Conservation (phyloP, 2,113 vertebrate species). For the Candoia aspera region DNA sequence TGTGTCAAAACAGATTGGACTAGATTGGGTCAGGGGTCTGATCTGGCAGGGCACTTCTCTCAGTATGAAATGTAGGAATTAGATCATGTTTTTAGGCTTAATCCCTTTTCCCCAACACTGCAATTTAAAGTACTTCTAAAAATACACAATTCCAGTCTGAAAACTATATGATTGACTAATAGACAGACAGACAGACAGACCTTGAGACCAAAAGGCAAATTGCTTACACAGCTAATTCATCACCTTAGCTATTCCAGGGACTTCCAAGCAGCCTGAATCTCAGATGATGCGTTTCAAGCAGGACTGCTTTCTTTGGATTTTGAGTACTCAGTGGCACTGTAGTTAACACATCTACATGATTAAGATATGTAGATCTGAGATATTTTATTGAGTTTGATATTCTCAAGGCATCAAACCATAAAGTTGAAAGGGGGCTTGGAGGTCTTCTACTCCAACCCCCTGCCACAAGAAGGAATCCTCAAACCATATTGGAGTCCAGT, state of each 20-base stretch:
- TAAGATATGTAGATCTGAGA: no score
- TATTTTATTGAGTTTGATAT: not conserved
- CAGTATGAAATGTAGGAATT: not conserved
- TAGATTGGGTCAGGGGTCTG: not conserved
- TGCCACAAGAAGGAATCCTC: not conserved
- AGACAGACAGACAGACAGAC: not conserved
- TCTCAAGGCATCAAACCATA: not conserved
- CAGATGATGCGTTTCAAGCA: slow-evolving; percentile 35
- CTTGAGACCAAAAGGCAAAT: not conserved
- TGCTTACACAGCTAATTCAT: not conserved
- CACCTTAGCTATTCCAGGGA: not conserved
- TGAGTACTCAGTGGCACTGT: slow-evolving; percentile 50
- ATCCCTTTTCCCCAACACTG: not conserved
- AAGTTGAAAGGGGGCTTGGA: not conserved
- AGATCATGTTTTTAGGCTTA: not conserved
- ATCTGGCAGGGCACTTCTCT: not conserved
- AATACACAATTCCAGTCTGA: not conserved
- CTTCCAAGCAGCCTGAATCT: not conserved
- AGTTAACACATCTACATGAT: slow-evolving; percentile 57
- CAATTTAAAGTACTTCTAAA: not conserved
- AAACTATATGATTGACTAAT: not conserved
- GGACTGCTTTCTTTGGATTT: slow-evolving; percentile 54
- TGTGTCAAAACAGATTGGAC: not conserved
- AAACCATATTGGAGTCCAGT: not conserved
- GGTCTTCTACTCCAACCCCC: not conserved